phyloP scores from a whole-genome alignment of 2,113 vertebrate genomes.

The Kryptolebias marmoratus region DNA sequence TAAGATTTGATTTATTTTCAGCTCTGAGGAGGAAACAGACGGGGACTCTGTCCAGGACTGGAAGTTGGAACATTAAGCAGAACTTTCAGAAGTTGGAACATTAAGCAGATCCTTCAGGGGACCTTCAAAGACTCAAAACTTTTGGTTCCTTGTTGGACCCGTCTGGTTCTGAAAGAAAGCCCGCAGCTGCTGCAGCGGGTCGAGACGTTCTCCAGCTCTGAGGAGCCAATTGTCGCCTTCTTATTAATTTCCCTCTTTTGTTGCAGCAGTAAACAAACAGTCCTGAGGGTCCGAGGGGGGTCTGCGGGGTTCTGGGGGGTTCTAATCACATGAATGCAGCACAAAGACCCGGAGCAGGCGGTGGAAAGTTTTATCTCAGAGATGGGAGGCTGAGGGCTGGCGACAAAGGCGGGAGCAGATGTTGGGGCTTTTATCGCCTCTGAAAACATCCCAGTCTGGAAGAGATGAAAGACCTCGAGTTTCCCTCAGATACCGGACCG shows the following conservation, averaged over 20 bases:
- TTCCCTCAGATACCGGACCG: constrained; percentile 34
- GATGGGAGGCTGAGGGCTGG: constrained; percentile 18
- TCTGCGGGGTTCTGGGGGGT: neutral
- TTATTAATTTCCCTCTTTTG: constrained; percentile 66
- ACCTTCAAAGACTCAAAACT: neutral
- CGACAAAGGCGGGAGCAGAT: constrained; percentile 72
- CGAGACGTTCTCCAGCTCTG: constrained; percentile 16
- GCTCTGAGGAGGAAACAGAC: no score
- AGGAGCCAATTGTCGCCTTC: constrained; percentile 37
- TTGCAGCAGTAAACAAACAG: constrained; percentile 60
- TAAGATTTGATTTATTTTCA: no score
- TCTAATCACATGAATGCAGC: constrained; percentile 43
- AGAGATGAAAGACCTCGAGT: constrained; percentile 63
- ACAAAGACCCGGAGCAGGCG: constrained; percentile 47
- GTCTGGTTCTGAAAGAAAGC: constrained; percentile 12
- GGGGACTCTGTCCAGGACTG: no score
- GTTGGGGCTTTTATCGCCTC: constrained; percentile 63
- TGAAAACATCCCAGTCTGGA: constrained; percentile 64
- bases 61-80: no score
- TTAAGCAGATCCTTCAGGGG: neutral
- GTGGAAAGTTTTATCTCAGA: constrained; percentile 55
- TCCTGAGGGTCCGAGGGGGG: neutral
- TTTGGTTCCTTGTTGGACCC: neutral
- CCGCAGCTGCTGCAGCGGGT: constrained; percentile 30
- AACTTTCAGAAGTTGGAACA: neutral